Percentiles rank a stretch among this genome's conserved stretches.
phyloP scores from a whole-genome alignment of 2,797 vertebrate species.

The Diplodus puntazzo region DNA sequence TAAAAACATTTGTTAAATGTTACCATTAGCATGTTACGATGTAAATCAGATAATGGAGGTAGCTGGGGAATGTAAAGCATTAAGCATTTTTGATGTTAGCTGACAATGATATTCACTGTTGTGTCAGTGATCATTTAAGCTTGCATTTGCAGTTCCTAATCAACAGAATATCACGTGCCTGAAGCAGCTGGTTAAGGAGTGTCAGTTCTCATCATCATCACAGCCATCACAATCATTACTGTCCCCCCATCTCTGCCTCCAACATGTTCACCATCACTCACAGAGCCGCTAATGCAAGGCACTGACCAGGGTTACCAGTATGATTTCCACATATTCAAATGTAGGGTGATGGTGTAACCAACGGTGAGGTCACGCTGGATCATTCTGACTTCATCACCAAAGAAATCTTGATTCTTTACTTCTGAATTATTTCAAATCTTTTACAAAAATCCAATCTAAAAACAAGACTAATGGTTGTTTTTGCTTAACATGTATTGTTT shows the following conservation, averaged over 20 bases:
- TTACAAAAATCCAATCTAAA: not conserved
- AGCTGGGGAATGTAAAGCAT: not conserved
- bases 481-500: no score
- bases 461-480: no score
- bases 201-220: constrained; percentile 21
- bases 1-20: not conserved
- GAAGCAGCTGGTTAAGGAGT: not conserved
- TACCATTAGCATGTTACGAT: not conserved
- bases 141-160: not conserved
- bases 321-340: not conserved
- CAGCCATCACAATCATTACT: not conserved
- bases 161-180: not conserved
- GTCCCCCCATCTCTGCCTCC: not conserved
- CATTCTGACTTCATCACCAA: no score
- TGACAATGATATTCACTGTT: not conserved
- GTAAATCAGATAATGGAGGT: not conserved
- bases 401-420: not conserved
- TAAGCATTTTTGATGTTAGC: not conserved
- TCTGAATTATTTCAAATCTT: not conserved
- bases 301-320: not conserved
- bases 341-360: no score
- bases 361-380: no score
- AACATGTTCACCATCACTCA: not conserved
- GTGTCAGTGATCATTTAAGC: not conserved
- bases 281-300: not conserved